phyloP scores from a whole-genome alignment of 2,113 vertebrate genomes.

The Orthonyx spaldingii region DNA sequence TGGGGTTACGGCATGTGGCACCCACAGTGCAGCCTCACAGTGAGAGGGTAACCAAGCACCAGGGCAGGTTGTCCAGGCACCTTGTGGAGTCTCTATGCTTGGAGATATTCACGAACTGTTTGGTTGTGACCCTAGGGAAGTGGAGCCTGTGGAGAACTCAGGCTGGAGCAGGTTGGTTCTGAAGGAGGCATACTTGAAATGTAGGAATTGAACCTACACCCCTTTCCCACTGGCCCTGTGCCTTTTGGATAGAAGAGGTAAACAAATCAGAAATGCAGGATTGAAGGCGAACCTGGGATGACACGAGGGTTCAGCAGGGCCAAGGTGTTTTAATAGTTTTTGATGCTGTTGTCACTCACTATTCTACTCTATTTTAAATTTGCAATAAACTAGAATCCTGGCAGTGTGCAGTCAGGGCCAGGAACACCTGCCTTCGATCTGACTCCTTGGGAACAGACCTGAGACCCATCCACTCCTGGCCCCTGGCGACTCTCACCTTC shows the following conservation, averaged over 20 bases:
- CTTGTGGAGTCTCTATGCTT: neutral
- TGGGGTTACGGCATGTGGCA: neutral
- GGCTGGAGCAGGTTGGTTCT: neutral
- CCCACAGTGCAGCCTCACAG: neutral
- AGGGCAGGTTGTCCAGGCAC: neutral
- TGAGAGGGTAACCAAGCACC: neutral
- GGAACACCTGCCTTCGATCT: neutral
- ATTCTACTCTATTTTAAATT: neutral
- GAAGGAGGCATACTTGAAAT: neutral
- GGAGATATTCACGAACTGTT: neutral
- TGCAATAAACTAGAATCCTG: neutral
- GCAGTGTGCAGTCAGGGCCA: neutral
- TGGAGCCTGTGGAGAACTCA: neutral
- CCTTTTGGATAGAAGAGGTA: neutral
- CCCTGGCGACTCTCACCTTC: neutral
- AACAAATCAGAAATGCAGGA: neutral
- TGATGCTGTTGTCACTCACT: neutral
- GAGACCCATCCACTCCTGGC: neutral
- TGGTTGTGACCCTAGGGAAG: neutral
- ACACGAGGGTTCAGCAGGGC: neutral
- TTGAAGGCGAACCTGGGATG: neutral
- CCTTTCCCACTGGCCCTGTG: neutral
- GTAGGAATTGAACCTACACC: neutral
- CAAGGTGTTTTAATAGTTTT: neutral
- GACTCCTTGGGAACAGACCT: neutral